Base-by-base conservation (phyloP, 2,888 invertebrate genomes). In the Leptothorax acervorum region DNA sequence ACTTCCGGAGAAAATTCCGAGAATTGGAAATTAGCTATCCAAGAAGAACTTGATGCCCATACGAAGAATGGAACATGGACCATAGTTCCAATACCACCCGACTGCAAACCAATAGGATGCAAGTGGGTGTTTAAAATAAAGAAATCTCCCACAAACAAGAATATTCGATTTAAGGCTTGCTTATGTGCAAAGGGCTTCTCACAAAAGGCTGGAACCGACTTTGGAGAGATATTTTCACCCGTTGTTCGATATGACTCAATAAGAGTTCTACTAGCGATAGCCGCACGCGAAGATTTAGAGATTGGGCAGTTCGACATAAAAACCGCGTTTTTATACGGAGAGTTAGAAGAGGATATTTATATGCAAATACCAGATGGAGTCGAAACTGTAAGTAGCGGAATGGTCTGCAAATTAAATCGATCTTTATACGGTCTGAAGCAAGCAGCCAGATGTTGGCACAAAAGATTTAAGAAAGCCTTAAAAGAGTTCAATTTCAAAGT, bases 361-460 rank as follows among this genome's bases (percentile, higher is more conserved):
- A 63, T 63, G 62, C 18, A 11, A 3, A 0, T 39, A n/a, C 62
- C 62, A 1, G 35, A 63, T n/a, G 62, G 62, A 18, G 0, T 63
- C 0, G 35, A 62, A 8, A 3, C 3, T 2, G 9, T 0, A 4
- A 1, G 5, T 6, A 6, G 4, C 0, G 3, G 8, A 2, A 35
- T 8, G 15, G 39, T 62, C 15, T 35, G 35, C 8, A 35, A 62
- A 35, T 28, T 62, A 0, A 31, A 62, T 0, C 35, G 12, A 28
- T 5, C 60, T 0, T 2, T 62, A 2, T 62, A 62, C 4, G 60
- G 60, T 1, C 60, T 62, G 15, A 62, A 62, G 0, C 60, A 62
- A 35, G 60, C 60, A 35, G 31, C 35, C 1, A 31, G 60, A 28
- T 31, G 18, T 15, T 62, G 60, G 60, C 15, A 62, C 1, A 2